Base-by-base conservation (phyloP, 2,888 invertebrate species). In the Andricus quercusramuli region DNA sequence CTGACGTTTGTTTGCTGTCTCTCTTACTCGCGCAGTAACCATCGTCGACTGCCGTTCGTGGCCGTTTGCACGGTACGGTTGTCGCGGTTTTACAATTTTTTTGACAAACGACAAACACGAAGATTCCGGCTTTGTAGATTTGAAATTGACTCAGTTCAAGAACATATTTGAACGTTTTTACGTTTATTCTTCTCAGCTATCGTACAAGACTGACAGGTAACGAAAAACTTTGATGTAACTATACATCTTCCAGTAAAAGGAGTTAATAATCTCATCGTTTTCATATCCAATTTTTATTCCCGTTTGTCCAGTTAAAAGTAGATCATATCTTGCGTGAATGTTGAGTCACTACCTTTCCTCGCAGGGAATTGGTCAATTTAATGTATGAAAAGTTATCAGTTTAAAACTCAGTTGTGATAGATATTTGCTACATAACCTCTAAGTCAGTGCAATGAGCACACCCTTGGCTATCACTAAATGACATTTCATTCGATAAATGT, bases 391-490 rank as follows among this genome's bases (percentile, higher is more conserved):
- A 59, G 59, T 64, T 25, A 8, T 25, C 1, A 64, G 17, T 64
- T 29, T 29, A 25, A 17, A 8, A 64, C 15, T 8, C 17, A 29
- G 64, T 64, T 64, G 4, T 29, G 64, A 17, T 25, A 13, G 15
- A 9, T n/a, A 59, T 47, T 59, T 64, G 29, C 64, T 25, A 64
- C 64, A 64, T 64, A 64, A 64, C 64, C 64, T 64, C 25, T 15
- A 62, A 62, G 29, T 29, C 22, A 15, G 15, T 29, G 25, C 29
- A 25, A 64, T 6, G 15, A 64, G 17, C 22, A 5, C 17, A 17
- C 6, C 29, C 6, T 29, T 17, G 22, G 15, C 25, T 62, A 25
- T 62, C 15, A 11, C 62, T 62, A 62, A 25, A 62, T 56, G 15
- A 4, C 25, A 62, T 62, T 62, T 62, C 15, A 62, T 62, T 62